phyloP scores from a whole-genome alignment of 2,888 invertebrate genomes.

The Xiphydria camelus region DNA sequence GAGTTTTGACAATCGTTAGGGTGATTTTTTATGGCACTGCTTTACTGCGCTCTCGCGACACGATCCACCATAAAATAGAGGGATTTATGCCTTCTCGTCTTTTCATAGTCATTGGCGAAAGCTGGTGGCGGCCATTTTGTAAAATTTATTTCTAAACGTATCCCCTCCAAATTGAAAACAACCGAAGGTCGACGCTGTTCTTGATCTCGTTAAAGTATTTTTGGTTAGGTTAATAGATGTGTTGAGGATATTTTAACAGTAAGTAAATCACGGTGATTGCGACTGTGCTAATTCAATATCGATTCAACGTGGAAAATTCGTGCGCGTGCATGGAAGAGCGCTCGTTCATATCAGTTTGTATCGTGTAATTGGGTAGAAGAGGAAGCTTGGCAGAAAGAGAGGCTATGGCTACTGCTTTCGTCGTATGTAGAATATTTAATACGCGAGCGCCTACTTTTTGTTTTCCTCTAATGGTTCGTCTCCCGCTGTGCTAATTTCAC shows the following conservation, averaged over 20 bases:
- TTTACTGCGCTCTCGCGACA: too few relatives aligned
- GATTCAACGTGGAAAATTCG: slow-evolving; percentile 17
- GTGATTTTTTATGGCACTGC: too few relatives aligned
- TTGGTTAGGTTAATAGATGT: slow-evolving; percentile 52
- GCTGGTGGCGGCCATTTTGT: slow-evolving; percentile 46
- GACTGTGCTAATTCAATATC: slow-evolving; percentile 9
- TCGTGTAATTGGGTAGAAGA: slow-evolving; percentile 30
- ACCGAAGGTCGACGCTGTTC: slow-evolving; percentile 56
- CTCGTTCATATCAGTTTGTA: slow-evolving; percentile 21
- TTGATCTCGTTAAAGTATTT: slow-evolving; percentile 44
- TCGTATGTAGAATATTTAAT: slow-evolving; percentile 30
- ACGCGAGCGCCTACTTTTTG: slow-evolving; percentile 21
- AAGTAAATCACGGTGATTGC: slow-evolving; percentile 35
- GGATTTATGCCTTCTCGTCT: too few relatives aligned
- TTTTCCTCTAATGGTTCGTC: slow-evolving; percentile 10
- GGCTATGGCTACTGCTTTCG: slow-evolving; percentile 40
- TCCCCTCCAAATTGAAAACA: slow-evolving; percentile 52
- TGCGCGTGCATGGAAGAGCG: slow-evolving; percentile 11
- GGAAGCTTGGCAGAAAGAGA: slow-evolving; percentile 36
- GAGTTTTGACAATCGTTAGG: too few relatives aligned
- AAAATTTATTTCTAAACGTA: slow-evolving; percentile 46
- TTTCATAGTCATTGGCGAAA: neutral
- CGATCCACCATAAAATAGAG: too few relatives aligned
- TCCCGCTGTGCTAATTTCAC: slow-evolving; percentile 7
- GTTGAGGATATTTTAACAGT: slow-evolving; percentile 38